Base-by-base conservation (phyloP, 2,113 vertebrate species). In the Anarhynchus alexandrinus region DNA sequence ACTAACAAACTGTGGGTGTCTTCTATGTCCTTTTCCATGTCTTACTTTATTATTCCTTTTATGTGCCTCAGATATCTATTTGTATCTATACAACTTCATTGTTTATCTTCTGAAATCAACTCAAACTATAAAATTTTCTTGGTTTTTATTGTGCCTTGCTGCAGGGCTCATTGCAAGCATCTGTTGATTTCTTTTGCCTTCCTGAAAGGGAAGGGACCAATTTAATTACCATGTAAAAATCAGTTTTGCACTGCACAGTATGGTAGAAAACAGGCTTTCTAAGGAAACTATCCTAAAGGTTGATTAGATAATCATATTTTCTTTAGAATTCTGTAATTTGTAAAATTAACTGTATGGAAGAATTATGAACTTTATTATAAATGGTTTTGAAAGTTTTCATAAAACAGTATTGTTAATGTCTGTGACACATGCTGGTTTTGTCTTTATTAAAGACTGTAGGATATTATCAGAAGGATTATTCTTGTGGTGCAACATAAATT, bases 181-280 rank as follows among this genome's bases (percentile, higher is more conserved):
- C 64, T 88, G 67, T 81, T 91, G 69, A 54, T 82, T 93, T 70
- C 54, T 77, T 91, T 86, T 92, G 76, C 82, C 45, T 93, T 93
- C 71, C 72, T 86, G 36, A 70, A 74, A 71, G 65, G 86, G 64
- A 96, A 96, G 77, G n/a, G 77, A 78, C 64, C 47, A 55, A 58
- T 96, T 94, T 94, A 91, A 92, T 92, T 92, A 88, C 65, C 55
- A 86, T 59, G 49, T 62, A 54, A 83, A 94, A 88, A 78, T 86
- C 51, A 65, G 76, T 92, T 94, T 91, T 86, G 34, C 32, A 25
- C 55, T 81, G 36, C 30, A 32, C 51, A 66, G 25, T 85, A 85
- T 8, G 58, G 86, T 82, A 81, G 65, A 83, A 94, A 96, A 87
- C 81, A 95, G 79, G 20, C 64, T 78, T 95, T 91, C 81, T 61